Percentiles rank a stretch among this genome's conserved stretches.
phyloP scores from a whole-genome alignment of 2,888 invertebrate species.

The Morinoia aosen region DNA sequence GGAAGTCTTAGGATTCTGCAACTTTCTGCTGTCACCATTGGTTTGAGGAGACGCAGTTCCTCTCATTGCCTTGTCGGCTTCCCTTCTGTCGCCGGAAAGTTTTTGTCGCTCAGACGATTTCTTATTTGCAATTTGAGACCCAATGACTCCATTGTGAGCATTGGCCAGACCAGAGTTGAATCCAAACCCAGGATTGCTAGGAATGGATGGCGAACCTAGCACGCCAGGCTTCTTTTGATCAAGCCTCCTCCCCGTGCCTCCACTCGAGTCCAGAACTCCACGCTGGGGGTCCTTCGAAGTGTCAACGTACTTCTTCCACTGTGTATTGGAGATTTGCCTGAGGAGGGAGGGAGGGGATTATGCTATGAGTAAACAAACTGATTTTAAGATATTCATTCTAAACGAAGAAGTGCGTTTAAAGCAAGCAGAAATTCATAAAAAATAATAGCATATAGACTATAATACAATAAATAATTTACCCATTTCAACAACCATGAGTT shows the following conservation, averaged over 20 bases:
- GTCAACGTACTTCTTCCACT: constrained; percentile 74
- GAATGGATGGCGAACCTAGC: constrained; percentile 55
- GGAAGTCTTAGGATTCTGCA: constrained; percentile 66
- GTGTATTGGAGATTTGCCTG: constrained; percentile 72
- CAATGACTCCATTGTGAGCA: constrained; percentile 41
- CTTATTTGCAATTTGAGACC: constrained; percentile 60
- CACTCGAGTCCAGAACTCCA: constrained; percentile 56
- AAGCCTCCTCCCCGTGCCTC: constrained; percentile 56
- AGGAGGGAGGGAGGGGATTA: neutral
- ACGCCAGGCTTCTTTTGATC: constrained; percentile 65
- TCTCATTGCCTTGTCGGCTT: constrained; percentile 49
- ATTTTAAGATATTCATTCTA: no score
- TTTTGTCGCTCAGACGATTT: constrained; percentile 61
- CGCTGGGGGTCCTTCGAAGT: constrained; percentile 68
- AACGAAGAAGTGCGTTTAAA: no score
- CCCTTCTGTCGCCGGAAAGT: constrained; percentile 57
- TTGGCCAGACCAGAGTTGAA: neutral
- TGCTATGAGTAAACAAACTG: neutral
- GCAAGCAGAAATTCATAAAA: no score
- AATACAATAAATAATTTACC: no score
- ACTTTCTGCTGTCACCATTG: constrained; percentile 65
- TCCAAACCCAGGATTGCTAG: constrained; percentile 55
- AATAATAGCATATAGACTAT: no score
- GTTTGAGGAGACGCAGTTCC: constrained; percentile 57
- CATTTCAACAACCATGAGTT: no score